These are phyloP conservation scores for Pseudopipra pipra DNA, from an alignment of 2,113 vertebrate genomes.

Conservation along the genomic window DNA sequence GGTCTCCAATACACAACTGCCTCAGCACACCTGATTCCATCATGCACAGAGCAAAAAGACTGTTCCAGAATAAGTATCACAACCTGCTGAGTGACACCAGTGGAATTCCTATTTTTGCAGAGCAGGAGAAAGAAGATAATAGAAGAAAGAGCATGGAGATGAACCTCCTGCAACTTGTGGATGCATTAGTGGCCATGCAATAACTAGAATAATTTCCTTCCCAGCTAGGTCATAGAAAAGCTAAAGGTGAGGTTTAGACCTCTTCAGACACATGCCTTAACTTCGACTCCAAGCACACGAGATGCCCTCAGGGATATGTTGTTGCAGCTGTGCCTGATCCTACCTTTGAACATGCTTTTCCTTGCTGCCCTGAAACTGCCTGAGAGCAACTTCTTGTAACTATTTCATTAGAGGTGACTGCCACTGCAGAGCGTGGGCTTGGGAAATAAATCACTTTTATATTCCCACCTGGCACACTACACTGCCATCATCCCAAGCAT, in stretches of 20 bases:
- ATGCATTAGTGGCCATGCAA: not conserved
- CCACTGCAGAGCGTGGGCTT: not conserved
- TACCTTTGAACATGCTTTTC: not conserved
- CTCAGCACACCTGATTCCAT: not conserved
- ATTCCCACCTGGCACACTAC: not conserved
- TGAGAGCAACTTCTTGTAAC: not conserved
- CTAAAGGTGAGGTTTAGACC: not conserved
- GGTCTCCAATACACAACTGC: fast-evolving
- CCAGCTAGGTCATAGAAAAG: fast-evolving
- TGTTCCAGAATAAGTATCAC: not conserved
- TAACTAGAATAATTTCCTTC: not conserved
- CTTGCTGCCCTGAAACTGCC: conserved; percentile 26
- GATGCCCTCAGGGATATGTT: not conserved
- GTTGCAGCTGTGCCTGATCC: not conserved
- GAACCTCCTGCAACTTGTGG: not conserved
- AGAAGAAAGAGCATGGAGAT: not conserved
- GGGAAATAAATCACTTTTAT: not conserved
- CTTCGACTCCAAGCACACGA: not conserved
- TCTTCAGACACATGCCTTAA: not conserved
- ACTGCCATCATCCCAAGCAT: fast-evolving
- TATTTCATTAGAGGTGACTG: not conserved
- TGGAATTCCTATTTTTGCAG: not conserved
- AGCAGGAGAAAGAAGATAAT: not conserved
- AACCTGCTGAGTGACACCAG: not conserved
- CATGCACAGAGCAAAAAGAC: too few relatives aligned